Evolutionary conservation across 2,888 invertebrate genomes (phyloP), one percentile per base, ranked within the genome.

Genomic region (Creontiades dilutus): DNA sequence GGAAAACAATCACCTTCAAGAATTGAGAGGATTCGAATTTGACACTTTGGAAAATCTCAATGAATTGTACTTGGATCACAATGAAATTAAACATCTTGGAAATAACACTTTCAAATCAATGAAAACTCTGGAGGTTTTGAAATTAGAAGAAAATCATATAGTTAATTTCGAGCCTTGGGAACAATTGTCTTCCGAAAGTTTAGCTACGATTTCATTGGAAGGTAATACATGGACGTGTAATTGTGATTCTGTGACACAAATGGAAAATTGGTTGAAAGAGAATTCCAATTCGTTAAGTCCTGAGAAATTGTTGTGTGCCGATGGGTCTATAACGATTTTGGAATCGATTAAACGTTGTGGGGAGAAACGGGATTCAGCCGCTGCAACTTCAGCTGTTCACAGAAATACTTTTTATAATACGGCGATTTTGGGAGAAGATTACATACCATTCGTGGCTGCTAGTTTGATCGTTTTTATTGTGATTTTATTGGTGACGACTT

Each of bases 151-250:
- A 90, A 98, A 98, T 93, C 95, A 96, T 91, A 94, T 98, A 92
- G 95, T 96, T 7, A 95, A 96, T 90, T 96, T 97, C 93, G 96
- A 97, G 80, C 96, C 98, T 89, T 97, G 97, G 96, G 96, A 95
- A 92, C 93, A 96, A 96, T 93, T 94, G 95, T 28, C 95, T 95
- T 92, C 94, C 97, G 92, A 95, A 95, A 92, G 94, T 91, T 88
- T 86, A 95, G 95, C 93, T 95, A 96, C 97, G 90, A 93, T 98
- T 91, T 96, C 96, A 13, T 95, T 98, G 89, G 96, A 97, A 23
- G 95, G 96, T 92, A 98, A 98, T 93, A 95, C 96, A 90, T 98
- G 98, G 98, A 97, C 97, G 68, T 98, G 98, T 93, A 96, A 97
- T 92, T 98, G 98, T 94, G 96, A 97, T 93, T 97, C 97, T 94